Conservation (phyloP, 1,140 invertebrate genomes). For the Scylla paramamosain region DNA sequence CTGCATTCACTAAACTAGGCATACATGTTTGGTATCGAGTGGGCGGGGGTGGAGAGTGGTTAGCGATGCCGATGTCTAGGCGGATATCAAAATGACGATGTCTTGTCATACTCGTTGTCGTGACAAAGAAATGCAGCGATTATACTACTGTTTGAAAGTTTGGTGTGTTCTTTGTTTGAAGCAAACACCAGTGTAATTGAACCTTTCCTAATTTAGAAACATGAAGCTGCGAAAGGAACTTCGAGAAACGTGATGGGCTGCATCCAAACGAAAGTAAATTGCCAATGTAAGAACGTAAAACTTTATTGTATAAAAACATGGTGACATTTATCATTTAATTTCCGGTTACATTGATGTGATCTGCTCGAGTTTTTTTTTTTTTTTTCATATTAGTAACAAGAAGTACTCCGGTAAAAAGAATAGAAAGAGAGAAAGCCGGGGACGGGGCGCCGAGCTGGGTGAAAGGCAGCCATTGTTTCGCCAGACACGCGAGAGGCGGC, state of each 20-base stretch:
- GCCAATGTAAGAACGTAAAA: neutral
- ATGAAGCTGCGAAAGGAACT: neutral
- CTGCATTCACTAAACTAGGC: no score
- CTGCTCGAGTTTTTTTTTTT: neutral
- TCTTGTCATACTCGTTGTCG: no score
- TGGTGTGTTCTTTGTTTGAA: no score
- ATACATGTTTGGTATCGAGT: no score
- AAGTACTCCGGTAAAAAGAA: neutral
- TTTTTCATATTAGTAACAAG: neutral
- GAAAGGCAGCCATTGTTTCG: neutral
- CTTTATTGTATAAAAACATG: neutral
- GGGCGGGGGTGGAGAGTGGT: no score
- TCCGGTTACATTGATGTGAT: neutral
- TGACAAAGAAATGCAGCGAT: no score
- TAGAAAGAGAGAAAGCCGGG: neutral
- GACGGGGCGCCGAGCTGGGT: neutral
- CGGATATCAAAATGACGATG: no score
- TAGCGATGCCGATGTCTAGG: no score
- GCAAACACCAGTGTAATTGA: no score
- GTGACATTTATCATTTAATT: neutral
- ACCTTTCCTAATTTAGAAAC: neutral
- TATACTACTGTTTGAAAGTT: no score
- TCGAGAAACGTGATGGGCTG: neutral
- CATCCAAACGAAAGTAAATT: neutral
- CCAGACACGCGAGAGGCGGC: slow-evolving; percentile 6